Evolutionary conservation across 1,140 invertebrate species (phyloP), one percentile per base, ranked within the genome.

Genomic region (Gryllus bimaculatus): DNA sequence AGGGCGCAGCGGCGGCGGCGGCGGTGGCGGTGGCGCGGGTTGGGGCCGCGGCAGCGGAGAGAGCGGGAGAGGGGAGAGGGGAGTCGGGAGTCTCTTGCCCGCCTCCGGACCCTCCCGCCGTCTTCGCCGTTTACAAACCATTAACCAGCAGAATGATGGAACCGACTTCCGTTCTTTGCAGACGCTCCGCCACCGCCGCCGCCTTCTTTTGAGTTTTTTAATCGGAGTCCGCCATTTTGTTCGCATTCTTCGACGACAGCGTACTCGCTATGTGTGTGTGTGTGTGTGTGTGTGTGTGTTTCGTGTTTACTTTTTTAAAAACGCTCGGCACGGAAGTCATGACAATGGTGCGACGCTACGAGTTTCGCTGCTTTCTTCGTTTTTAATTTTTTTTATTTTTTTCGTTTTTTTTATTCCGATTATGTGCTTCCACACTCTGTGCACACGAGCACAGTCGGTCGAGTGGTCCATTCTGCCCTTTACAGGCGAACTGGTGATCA

Each of bases 101-200:
- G 26, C 26, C 26, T 39, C 26, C 26, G 5, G 26, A 39, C 26
- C 5, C 26, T 39, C 26, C 75, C 18, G 48, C 75, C 47, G n/a
- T 18, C 12, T 77, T 15, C 76, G 75, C n/a, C n/a, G 76, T 79
- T 79, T 79, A 79, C 78, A 79, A 79, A 79, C 47, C 73, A 79
- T 79, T 79, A 79, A 79, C 66, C 78, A 79, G 20, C 78, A 75
- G 78, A 79, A 49, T 47, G 73, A 79, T 79, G 78, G 47, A 75
- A 26, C 47, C 21, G 39, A 8, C n/a, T 79, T 79, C 78, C 78
- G 74, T 79, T 48, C 47, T 75, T 78, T 66, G 7, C 54, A 66
- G 54, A 66, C 54, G 54, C 54, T 1, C 54, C 54, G 54, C 10
- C 54, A 39, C 26, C 26, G 26, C 26, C 26, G 26, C 54, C 54